Conservation (phyloP, 2,888 invertebrate species). For the Heliconius charithonia region DNA sequence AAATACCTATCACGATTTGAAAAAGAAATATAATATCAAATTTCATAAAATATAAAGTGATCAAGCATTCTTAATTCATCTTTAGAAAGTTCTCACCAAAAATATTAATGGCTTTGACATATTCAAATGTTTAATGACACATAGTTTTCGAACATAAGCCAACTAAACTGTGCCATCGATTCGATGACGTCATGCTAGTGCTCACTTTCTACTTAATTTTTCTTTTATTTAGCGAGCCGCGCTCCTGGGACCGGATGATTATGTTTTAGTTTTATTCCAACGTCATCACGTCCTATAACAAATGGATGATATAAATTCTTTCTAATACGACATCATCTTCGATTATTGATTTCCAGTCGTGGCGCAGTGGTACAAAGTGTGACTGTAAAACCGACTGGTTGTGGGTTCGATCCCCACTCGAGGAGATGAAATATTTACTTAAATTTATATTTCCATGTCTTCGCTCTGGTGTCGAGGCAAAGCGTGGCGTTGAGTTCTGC, state of each 20-base stretch:
- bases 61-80: neutral
- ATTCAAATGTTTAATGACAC: constrained; percentile 6
- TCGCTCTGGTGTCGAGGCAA: no score
- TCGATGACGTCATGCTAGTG: constrained; percentile 54
- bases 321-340: neutral
- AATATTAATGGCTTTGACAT: constrained; percentile 8
- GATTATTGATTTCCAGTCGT: no score
- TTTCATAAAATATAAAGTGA: neutral
- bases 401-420: no score
- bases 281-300: constrained; percentile 19
- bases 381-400: no score
- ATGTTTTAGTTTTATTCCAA: constrained; percentile 27
- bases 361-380: no score
- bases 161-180: constrained; percentile 44
- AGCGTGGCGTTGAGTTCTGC: no score
- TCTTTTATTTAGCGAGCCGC: constrained; percentile 44
- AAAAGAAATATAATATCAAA: neutral
- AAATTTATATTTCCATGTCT: no score
- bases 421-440: no score
- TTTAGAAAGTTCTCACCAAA: constrained; percentile 21
- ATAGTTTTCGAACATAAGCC: constrained; percentile 43
- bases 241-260: constrained; percentile 56
- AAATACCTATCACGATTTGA: neutral
- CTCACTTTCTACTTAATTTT: constrained; percentile 50
- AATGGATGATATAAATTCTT: neutral